Evolutionary conservation across 2,797 vertebrate species (phyloP).

Genomic region (Sebastes itinus): DNA sequence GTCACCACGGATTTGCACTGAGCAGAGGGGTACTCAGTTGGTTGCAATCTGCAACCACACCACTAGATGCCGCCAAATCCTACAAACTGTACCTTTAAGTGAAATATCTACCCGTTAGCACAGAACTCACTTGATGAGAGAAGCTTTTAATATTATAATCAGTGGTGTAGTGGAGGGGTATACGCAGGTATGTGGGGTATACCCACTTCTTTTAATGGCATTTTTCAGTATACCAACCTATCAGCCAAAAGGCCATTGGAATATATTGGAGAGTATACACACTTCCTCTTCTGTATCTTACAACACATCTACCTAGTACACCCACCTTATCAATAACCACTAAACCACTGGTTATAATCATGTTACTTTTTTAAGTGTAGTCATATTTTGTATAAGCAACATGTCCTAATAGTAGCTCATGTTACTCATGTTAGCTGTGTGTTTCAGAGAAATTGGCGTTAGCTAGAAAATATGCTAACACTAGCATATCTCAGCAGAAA

Average conservation of each 20-base stretch:
- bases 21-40: neutral
- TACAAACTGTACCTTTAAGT: neutral
- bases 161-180: no score
- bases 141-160: neutral
- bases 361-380: neutral
- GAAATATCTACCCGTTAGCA: neutral
- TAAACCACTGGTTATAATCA: neutral
- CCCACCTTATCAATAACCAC: no score
- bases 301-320: no score
- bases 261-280: no score
- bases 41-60: neutral
- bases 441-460: neutral
- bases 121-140: neutral
- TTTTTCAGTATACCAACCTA: no score
- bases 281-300: no score
- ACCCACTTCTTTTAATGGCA: no score
- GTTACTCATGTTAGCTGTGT: neutral
- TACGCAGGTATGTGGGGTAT: no score
- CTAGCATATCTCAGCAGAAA: neutral
- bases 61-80: neutral
- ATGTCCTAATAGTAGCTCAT: neutral
- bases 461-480: neutral
- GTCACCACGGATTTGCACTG: rapidly evolving
- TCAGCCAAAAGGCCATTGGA: no score
- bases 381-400: neutral